Evolutionary conservation across 2,797 vertebrate species (phyloP).

Genomic region (Sebastes diploproa): DNA sequence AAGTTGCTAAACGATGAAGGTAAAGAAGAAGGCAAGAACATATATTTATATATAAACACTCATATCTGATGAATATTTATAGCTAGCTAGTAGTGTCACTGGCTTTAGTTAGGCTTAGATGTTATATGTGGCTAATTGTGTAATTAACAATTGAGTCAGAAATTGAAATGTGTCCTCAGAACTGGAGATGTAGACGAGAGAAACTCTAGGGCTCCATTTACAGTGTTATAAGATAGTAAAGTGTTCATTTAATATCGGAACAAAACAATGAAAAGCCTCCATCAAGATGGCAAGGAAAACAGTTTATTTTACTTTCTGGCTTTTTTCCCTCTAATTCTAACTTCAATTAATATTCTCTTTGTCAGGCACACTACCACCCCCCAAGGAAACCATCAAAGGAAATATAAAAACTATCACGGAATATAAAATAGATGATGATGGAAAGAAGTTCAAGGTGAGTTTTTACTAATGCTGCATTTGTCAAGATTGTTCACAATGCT

Average conservation of each 20-base stretch:
- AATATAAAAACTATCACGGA: slow-evolving; percentile 95
- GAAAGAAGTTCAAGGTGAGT: slow-evolving; percentile 90
- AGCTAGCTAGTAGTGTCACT: background rate
- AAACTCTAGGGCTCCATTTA: accelerated
- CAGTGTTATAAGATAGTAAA: background rate
- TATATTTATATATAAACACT: no score
- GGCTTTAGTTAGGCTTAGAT: accelerated
- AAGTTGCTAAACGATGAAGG: accelerated
- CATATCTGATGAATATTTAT: no score
- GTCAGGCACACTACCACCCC: slow-evolving; percentile 86
- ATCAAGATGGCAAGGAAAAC: accelerated
- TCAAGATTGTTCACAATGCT: background rate
- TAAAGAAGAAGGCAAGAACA: no score
- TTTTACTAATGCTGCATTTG: background rate
- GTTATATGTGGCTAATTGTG: accelerated
- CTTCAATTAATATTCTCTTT: background rate
- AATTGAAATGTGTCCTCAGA: accelerated
- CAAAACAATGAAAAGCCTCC: background rate
- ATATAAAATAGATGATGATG: slow-evolving; percentile 94
- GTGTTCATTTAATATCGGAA: background rate
- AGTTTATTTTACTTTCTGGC: background rate
- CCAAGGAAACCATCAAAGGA: slow-evolving; percentile 92
- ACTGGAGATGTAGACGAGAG: background rate
- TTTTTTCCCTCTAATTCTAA: background rate
- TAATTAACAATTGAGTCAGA: background rate